phyloP scores from a whole-genome alignment of 1,140 invertebrate genomes.

The Cecropterus lyciades region DNA sequence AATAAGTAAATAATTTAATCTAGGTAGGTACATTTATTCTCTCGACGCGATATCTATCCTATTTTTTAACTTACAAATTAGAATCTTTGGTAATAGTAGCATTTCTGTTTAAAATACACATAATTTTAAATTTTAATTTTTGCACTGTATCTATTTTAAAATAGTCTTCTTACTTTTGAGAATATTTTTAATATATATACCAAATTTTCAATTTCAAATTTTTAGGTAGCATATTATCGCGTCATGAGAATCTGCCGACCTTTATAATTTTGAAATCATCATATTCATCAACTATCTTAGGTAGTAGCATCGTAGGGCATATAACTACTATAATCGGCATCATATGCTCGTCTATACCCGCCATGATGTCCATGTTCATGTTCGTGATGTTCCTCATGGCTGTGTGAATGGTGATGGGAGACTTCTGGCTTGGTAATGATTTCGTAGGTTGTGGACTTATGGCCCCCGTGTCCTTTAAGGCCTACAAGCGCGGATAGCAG shows the following conservation, averaged over 20 bases:
- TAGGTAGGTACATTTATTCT: background rate
- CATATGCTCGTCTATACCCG: conserved; percentile 82
- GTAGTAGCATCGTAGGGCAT: conserved; percentile 70
- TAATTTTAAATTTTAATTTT: background rate
- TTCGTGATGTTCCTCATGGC: conserved; percentile 85
- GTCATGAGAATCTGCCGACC: background rate
- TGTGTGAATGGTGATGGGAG: conserved; percentile 88
- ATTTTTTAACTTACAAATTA: too few relatives aligned
- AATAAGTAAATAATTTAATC: conserved; percentile 28
- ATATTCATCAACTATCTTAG: conserved; percentile 29
- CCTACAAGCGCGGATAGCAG: conserved; percentile 90
- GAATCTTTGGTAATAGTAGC: background rate
- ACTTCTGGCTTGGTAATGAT: conserved; percentile 92
- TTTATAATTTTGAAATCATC: background rate
- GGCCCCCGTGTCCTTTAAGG: conserved; percentile 87
- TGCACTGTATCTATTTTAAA: background rate
- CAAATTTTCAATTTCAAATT: too few relatives aligned
- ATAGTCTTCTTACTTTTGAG: background rate
- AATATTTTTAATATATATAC: background rate
- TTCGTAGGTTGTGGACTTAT: conserved; percentile 91
- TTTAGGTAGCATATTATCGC: conserved; percentile 5
- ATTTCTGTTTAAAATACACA: background rate
- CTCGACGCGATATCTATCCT: conserved; percentile 12
- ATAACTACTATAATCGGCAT: conserved; percentile 67
- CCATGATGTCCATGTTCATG: conserved; percentile 77